Percentiles rank a stretch among this genome's conserved stretches.
Evolutionary conservation across 37 sponge, comb jelly and placozoan genomes (phyloP).

Genomic region (Mnemiopsis leidyi): DNA sequence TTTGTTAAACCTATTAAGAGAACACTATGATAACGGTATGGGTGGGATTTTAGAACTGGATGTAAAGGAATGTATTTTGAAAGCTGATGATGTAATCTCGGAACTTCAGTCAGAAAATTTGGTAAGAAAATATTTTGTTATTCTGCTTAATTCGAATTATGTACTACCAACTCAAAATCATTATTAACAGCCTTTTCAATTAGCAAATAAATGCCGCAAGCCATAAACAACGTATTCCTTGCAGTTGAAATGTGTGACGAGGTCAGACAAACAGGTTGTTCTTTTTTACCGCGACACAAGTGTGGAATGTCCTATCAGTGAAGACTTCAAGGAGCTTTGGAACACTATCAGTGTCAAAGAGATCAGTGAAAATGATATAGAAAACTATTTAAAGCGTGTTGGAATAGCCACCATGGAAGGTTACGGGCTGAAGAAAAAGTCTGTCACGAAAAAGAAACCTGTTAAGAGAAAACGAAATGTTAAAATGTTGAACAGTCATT

Average conservation of each 20-base stretch:
- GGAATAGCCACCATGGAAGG: constrained; percentile 54
- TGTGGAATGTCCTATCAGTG: neutral
- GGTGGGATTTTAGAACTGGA: constrained; percentile 37
- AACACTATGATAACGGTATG: constrained; percentile 63
- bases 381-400: constrained; percentile 47
- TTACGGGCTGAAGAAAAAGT: neutral
- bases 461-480: constrained; percentile 49
- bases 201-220: no score
- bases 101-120: constrained; percentile 7
- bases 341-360: constrained; percentile 52
- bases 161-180: no score
- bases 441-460: constrained; percentile 35
- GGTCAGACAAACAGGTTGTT: constrained; percentile 50
- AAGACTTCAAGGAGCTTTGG: constrained; percentile 32
- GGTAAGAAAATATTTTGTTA: no score
- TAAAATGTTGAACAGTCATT: constrained; percentile 42
- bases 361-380: constrained; percentile 43
- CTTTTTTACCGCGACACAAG: constrained; percentile 43
- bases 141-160: no score
- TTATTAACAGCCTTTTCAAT: no score
- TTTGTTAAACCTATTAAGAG: constrained; percentile 54
- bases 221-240: no score
- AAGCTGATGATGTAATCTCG: neutral
- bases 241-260: constrained; percentile 58
- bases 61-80: constrained; percentile 44